Conservation (phyloP, 2,113 vertebrate genomes). For the human (Homo sapiens) region DNA sequence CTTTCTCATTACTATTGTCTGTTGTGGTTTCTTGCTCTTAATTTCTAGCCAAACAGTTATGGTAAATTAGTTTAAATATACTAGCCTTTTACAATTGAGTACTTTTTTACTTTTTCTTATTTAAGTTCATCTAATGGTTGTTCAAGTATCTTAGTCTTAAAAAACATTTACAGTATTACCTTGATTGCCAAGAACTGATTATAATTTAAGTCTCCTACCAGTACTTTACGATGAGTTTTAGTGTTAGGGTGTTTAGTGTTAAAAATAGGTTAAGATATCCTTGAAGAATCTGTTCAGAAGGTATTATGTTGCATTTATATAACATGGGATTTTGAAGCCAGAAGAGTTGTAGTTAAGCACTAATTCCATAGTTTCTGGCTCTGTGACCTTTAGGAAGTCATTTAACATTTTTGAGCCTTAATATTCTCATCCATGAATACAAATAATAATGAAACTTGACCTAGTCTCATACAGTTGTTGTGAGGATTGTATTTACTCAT, state of each 20-base stretch:
- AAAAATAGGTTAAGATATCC: neutral
- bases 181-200: neutral
- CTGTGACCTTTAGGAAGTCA: neutral
- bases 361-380: neutral
- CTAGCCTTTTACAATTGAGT: neutral
- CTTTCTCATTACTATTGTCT: neutral
- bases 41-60: neutral
- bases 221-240: neutral
- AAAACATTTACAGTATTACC: neutral
- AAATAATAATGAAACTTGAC: neutral
- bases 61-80: neutral
- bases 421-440: neutral
- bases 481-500: neutral
- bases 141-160: neutral
- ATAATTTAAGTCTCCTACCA: neutral
- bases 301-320: neutral
- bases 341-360: neutral
- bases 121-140: neutral
- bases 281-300: neutral
- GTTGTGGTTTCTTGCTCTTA: neutral
- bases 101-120: neutral
- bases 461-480: neutral
- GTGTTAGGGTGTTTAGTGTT: neutral
- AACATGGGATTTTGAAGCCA: neutral
- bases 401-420: conserved; percentile 28